Evolutionary conservation across 2,113 vertebrate genomes (phyloP), one percentile per base, ranked within the genome.

Genomic region (Aviceda subcristata): DNA sequence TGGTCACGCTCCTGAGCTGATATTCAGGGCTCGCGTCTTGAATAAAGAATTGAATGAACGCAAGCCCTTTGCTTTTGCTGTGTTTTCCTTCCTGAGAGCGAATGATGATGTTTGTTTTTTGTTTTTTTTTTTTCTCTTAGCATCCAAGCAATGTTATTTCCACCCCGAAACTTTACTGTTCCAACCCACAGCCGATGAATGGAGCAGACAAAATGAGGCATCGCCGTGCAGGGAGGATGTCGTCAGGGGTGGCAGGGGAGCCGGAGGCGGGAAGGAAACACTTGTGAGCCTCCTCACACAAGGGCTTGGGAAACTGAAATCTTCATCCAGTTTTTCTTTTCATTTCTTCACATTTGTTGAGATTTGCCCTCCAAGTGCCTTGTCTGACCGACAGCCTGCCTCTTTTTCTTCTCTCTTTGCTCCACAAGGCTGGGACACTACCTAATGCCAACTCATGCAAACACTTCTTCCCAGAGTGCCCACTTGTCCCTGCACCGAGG

Each of bases 401-500:
- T 82, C 11, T 36, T 93, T 55, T 59, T 43, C 66, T 50, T 56
- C n/a, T 94, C 51, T 71, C 39, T 32, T 69, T 30, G 34, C 17
- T 86, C 21, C 27, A 21, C 6, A 41, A 41, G 41, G 32, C 27
- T 80, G 45, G 32, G 59, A 63, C 0, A 0, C 13, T 81, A 64
- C 36, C 18, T 68, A 50, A 66, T 0, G 0, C 8, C 34, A 56
- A 4, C n/a, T 77, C 68, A 56, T 11, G 19, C 29, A 10, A 75
- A 71, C 23, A 43, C 3, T 13, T 6, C 15, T 50, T 76, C 59
- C 41, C 82, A 59, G 15, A 41, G 30, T 17, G 2, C 10, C 22
- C 27, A 4, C 21, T 81, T 48, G 50, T 51, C 41, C 56, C 48
- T 72, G 18, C 0, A 0, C n/a, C 0, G 0, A 36, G 21, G 6